Conservation (phyloP, 2,797 vertebrate genomes). For the Cottoperca gobio region DNA sequence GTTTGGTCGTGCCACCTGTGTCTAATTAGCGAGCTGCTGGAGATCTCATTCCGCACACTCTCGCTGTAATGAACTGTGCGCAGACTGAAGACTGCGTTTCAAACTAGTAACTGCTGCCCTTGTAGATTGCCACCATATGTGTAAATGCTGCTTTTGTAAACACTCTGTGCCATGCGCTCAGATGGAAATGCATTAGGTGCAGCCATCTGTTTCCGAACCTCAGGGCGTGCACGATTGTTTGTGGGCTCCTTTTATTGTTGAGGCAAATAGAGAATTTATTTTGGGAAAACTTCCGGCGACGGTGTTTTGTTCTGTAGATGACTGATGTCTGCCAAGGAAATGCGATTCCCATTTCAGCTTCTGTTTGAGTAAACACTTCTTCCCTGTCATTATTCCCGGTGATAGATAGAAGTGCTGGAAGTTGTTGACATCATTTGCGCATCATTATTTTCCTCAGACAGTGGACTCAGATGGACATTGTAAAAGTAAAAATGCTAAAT, state of each 20-base stretch:
- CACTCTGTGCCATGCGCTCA: conserved; percentile 32
- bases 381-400: conserved; percentile 14
- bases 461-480: neutral
- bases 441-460: conserved; percentile 15
- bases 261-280: conserved; percentile 37
- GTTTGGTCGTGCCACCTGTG: conserved; percentile 57
- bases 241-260: conserved; percentile 31
- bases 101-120: conserved; percentile 45
- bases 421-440: conserved; percentile 20
- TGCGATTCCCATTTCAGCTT: conserved; percentile 21
- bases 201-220: conserved; percentile 63
- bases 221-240: conserved; percentile 35
- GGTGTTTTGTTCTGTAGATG: conserved; percentile 36
- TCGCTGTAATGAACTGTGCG: conserved; percentile 53
- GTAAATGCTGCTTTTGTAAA: conserved; percentile 56
- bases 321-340: conserved; percentile 40
- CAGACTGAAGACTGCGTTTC: conserved; percentile 51
- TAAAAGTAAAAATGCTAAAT: neutral
- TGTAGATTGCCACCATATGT: conserved; percentile 69
- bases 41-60: conserved; percentile 38
- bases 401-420: conserved; percentile 13
- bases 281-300: conserved; percentile 15
- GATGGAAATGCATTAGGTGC: conserved; percentile 43
- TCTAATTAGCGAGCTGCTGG: conserved; percentile 63
- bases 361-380: conserved; percentile 17